Conservation (phyloP, 2,113 vertebrate species). For the Oryzias woworae region DNA sequence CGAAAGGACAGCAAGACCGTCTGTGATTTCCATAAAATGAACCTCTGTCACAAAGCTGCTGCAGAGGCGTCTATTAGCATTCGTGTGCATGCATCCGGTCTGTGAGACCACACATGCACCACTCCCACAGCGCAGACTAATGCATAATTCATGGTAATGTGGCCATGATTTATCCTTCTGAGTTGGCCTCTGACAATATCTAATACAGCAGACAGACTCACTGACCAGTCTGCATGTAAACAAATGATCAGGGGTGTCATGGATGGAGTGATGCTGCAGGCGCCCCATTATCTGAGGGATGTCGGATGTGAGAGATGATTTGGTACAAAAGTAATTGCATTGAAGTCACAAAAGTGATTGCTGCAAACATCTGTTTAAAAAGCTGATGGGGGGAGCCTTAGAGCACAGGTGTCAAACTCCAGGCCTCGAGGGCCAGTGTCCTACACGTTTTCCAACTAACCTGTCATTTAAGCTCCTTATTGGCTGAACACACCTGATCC, state of each 20-base stretch:
- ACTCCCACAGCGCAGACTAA: conserved; percentile 12
- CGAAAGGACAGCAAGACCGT: conserved; percentile 16
- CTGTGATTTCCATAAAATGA: conserved; percentile 28
- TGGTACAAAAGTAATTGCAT: conserved; percentile 32
- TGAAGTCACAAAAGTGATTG: conserved; percentile 37
- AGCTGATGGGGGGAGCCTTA: not conserved
- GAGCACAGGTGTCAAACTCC: too few relatives aligned
- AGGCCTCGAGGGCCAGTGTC: too few relatives aligned
- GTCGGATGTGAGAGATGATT: conserved; percentile 37
- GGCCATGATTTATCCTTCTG: conserved; percentile 42
- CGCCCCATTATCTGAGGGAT: conserved; percentile 21
- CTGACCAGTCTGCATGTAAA: conserved; percentile 54
- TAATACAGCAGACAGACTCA: conserved; percentile 41
- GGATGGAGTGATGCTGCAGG: conserved; percentile 31
- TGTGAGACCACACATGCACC: conserved; percentile 25
- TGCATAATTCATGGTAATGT: conserved; percentile 57
- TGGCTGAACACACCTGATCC: too few relatives aligned
- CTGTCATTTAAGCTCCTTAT: too few relatives aligned
- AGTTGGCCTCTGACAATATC: conserved; percentile 38
- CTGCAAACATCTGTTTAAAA: conserved; percentile 4
- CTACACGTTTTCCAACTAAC: too few relatives aligned
- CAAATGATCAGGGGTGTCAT: conserved; percentile 45
- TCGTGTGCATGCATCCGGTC: conserved; percentile 11
- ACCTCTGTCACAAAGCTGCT: conserved; percentile 8
- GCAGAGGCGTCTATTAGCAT: conserved; percentile 32